Percentiles rank a stretch among this genome's conserved stretches.
Conservation (phyloP, 2,113 vertebrate genomes). For the Lampris megalopsis region DNA sequence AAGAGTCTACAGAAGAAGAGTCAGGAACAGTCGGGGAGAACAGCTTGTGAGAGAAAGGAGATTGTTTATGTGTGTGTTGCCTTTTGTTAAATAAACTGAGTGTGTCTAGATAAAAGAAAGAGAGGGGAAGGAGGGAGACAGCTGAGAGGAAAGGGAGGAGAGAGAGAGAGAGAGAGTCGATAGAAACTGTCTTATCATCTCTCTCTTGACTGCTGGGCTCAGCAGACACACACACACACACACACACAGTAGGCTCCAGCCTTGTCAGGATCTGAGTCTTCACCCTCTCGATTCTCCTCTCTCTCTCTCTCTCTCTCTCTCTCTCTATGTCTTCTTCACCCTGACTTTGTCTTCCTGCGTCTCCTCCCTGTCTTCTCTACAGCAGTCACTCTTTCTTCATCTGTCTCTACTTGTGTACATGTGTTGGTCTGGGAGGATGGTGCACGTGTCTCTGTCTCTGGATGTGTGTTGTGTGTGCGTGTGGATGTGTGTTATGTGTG, state of each 20-base stretch:
- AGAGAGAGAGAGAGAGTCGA: conserved; percentile 67
- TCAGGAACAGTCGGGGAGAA: conserved; percentile 45
- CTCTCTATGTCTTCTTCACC: neutral
- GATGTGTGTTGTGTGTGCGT: neutral
- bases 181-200: conserved; percentile 77
- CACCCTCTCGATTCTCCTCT: conserved; percentile 48
- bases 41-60: conserved; percentile 57
- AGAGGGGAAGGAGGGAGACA: conserved; percentile 25
- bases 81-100: conserved; percentile 73
- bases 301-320: conserved; percentile 41
- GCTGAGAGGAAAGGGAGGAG: conserved; percentile 13
- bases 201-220: conserved; percentile 75
- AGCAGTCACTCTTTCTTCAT: neutral
- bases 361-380: neutral
- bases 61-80: conserved; percentile 53
- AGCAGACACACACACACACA: conserved; percentile 60
- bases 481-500: neutral
- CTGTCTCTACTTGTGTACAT: conserved; percentile 12
- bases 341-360: neutral
- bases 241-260: conserved; percentile 14
- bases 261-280: conserved; percentile 67
- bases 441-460: conserved; percentile 17
- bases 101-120: conserved; percentile 57
- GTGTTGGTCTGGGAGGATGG: neutral
- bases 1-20: conserved; percentile 48